A percentile compares a stretch with the other conserved stretches of the same genome.
These are phyloP conservation scores for Fabriciana adippe DNA, from an alignment of 2,888 invertebrate species.

Conservation along the genomic window DNA sequence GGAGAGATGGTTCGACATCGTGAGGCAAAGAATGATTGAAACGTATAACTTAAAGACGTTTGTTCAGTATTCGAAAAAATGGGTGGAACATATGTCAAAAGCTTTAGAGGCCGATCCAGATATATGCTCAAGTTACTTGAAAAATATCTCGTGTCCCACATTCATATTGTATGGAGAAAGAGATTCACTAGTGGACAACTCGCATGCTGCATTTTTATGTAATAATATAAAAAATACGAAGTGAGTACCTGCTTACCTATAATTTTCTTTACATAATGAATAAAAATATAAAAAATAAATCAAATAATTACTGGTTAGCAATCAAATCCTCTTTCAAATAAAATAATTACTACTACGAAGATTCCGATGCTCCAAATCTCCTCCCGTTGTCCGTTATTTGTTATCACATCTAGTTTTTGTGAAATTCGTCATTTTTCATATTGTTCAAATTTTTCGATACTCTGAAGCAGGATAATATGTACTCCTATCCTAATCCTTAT, in stretches of 20 bases:
- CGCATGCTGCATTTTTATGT: conserved; percentile 17
- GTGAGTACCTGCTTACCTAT: conserved; percentile 19
- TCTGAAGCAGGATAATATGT: too few species aligned
- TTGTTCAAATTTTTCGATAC: too few species aligned
- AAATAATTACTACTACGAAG: too few species aligned
- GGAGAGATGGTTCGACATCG: conserved; percentile 87
- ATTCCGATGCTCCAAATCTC: too few species aligned
- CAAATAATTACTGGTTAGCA: too few species aligned
- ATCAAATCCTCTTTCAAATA: too few species aligned
- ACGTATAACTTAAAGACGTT: conserved; percentile 87
- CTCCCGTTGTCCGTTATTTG: too few species aligned
- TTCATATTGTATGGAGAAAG: conserved; percentile 25
- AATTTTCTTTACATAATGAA: too few species aligned
- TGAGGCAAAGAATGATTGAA: conserved; percentile 82
- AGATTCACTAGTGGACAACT: conserved; percentile 15
- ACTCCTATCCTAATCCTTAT: too few species aligned
- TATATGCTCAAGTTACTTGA: conserved; percentile 83
- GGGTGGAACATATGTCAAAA: conserved; percentile 83
- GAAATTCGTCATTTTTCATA: too few species aligned
- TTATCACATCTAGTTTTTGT: too few species aligned
- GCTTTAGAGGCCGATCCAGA: conserved; percentile 68
- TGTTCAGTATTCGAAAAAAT: conserved; percentile 83
- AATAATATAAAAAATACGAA: conserved; percentile 24
- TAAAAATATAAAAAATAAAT: too few species aligned
- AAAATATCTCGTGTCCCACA: conserved; percentile 78